Base-by-base conservation (phyloP, 2,888 invertebrate species). In the Lissocephala sabroskyi region DNA sequence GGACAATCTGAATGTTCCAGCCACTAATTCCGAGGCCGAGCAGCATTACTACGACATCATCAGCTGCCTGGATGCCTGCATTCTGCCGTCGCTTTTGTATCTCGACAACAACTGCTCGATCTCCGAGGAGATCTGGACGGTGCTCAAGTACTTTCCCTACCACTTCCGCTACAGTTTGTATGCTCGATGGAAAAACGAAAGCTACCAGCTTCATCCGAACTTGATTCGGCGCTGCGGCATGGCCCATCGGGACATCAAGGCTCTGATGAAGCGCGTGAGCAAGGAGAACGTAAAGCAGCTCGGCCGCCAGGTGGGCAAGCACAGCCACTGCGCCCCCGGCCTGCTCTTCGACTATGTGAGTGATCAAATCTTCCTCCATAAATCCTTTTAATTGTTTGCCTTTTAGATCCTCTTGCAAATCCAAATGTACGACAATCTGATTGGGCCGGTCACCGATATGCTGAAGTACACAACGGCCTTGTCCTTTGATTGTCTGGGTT, bases 261-360 rank as follows among this genome's bases (percentile, higher is more conserved):
- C 96, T 62, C 92, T 98, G 29, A 96, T 99, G 95, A 98, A 98
- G 86, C 91, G 94, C 56, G 95, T 96, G 29, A 97, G 97, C 71
- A 99, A 99, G 82, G 99, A 99, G 83, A 99, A 97, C 78, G 96
- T 98, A 4, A 99, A 98, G 84, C 96, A 95, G 1, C 94, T 97
- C 54, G 99, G 99, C 0, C 88, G 99, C 51, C 91, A 94, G 40
- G 93, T 99, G 59, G 99, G 98, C 10, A 99, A 99, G 86, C 87
- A 98, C 26, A 96, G 97, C 18, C 98, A 99, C 82, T 95, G 95
- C 41, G 95, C 97, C 35, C 98, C 99, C 0, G 94, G 95, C 6
- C 93, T 96, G 74, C 88, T 99, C 4, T 98, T 99, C 82, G 98
- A 99, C 86, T 98, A 98, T 83, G 95, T 96, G 70, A 76, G 79